Percentiles rank a stretch among this genome's conserved stretches.
phyloP scores from a whole-genome alignment of 2,888 invertebrate species.

The Dicycla oo region DNA sequence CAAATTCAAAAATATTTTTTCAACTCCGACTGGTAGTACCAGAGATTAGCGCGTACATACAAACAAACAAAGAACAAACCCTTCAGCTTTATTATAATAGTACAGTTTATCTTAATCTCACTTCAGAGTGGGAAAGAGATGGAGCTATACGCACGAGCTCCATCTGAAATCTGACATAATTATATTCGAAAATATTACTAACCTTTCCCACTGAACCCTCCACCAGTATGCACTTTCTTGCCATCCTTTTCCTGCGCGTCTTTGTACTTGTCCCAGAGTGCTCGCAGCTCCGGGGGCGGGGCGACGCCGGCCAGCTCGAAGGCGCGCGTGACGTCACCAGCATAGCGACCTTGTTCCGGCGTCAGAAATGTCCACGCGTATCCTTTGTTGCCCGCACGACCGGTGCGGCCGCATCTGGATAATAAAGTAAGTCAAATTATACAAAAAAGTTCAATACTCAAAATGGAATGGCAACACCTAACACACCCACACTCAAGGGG shows the following conservation, averaged over 20 bases:
- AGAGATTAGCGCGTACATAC: too few relatives aligned
- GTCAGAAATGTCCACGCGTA: conserved; percentile 99
- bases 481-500: neutral
- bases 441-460: neutral
- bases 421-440: neutral
- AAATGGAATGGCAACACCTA: neutral
- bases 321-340: conserved; percentile 98
- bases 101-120: too few relatives aligned
- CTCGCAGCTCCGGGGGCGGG: conserved; percentile 94
- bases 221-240: conserved; percentile 97
- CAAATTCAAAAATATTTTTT: too few relatives aligned
- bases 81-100: too few relatives aligned
- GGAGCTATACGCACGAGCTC: neutral
- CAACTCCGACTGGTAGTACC: too few relatives aligned
- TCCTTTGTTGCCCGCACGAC: conserved; percentile 98
- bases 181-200: neutral
- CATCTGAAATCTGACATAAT: neutral
- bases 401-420: conserved; percentile 96
- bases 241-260: conserved; percentile 97
- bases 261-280: conserved; percentile 97
- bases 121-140: too few relatives aligned
- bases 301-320: conserved; percentile 95
- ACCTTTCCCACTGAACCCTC: conserved; percentile 98
- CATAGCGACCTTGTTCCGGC: conserved; percentile 97
- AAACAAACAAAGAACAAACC: too few relatives aligned